phyloP scores from a whole-genome alignment of 2,888 invertebrate species.

The Lithodes maja region DNA sequence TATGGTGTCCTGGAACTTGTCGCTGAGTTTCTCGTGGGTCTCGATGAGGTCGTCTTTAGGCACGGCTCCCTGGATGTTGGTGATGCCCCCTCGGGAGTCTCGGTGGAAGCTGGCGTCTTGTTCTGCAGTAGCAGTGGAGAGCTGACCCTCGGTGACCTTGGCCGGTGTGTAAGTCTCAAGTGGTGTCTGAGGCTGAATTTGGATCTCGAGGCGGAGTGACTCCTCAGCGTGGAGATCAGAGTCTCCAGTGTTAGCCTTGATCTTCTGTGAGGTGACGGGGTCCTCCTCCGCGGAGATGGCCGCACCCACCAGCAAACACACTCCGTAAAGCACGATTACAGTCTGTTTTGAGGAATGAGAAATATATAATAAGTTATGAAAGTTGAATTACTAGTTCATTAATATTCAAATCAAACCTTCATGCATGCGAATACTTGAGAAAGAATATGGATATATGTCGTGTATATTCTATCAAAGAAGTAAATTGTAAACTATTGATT shows the following conservation, averaged over 20 bases:
- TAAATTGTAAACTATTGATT: no score
- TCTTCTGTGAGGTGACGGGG: background rate
- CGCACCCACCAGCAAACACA: background rate
- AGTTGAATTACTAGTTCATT: no score
- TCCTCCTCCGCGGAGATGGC: background rate
- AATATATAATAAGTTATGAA: no score
- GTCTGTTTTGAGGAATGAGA: no score
- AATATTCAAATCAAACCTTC: no score
- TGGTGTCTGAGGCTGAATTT: background rate
- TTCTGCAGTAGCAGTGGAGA: background rate
- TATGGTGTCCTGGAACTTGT: background rate
- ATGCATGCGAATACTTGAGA: no score
- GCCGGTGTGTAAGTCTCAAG: background rate
- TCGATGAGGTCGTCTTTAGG: constrained; percentile 18
- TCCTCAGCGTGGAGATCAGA: background rate
- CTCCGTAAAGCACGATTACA: background rate
- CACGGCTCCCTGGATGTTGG: constrained; percentile 28
- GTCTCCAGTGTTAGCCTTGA: background rate
- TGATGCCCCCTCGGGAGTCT: constrained; percentile 24
- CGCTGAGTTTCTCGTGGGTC: constrained; percentile 10
- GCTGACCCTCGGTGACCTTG: constrained; percentile 18
- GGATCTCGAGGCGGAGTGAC: background rate
- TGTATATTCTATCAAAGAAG: no score
- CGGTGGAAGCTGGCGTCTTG: constrained; percentile 35
- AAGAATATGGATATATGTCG: no score